These are phyloP conservation scores for Botia kubotai DNA, from an alignment of 2,797 vertebrate species.

Conservation along the genomic window DNA sequence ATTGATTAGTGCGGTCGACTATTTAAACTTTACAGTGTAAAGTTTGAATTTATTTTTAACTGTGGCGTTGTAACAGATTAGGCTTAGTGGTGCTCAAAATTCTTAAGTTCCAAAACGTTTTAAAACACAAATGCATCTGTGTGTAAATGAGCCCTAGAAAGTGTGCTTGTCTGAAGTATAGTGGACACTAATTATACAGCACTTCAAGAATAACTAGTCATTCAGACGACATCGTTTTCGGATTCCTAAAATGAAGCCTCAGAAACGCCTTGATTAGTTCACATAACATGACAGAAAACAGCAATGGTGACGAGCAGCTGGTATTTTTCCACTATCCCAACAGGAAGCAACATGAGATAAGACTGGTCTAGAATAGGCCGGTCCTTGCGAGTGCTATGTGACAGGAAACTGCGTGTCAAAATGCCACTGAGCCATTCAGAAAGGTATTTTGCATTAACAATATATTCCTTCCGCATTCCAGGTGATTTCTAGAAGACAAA, in stretches of 20 bases:
- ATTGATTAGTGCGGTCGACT: no score
- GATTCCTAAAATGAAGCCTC: background rate
- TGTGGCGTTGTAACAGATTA: no score
- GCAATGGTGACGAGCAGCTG: background rate
- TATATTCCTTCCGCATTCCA: background rate
- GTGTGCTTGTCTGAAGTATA: no score
- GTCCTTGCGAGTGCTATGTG: slow-evolving; percentile 1
- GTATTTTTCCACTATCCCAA: slow-evolving; percentile 24
- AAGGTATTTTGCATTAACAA: slow-evolving; percentile 27
- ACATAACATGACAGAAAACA: slow-evolving; percentile 8
- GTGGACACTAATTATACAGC: no score
- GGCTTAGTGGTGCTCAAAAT: no score
- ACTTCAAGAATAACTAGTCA: no score
- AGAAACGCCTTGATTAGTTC: background rate
- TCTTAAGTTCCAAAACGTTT: no score
- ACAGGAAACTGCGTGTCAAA: slow-evolving; percentile 24
- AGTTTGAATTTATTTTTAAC: no score
- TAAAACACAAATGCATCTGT: no score
- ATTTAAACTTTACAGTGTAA: no score
- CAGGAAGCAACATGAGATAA: slow-evolving; percentile 21
- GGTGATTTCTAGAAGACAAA: slow-evolving; percentile 8
- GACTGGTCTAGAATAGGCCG: slow-evolving; percentile 15
- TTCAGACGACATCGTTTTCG: background rate
- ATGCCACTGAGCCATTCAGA: background rate
- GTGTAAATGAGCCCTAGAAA: no score